phyloP scores from a whole-genome alignment of 92 coral and sea anemone genomes.

The Blastomussa wellsi region DNA sequence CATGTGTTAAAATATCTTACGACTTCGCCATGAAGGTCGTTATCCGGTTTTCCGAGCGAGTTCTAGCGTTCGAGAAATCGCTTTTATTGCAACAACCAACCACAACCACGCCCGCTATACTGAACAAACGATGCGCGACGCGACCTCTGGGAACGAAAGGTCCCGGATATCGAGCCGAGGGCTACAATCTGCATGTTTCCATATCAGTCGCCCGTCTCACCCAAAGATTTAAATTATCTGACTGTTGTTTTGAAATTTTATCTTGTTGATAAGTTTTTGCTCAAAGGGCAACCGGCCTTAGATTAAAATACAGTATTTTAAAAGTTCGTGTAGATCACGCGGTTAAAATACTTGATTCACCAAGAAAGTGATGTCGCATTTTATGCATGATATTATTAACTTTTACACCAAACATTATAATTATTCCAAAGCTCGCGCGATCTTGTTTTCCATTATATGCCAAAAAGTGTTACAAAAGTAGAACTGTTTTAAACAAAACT shows the following conservation, averaged over 20 bases:
- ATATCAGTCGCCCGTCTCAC: background rate
- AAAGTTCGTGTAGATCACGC: slow-evolving; percentile 8
- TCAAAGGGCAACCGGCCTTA: slow-evolving; percentile 2
- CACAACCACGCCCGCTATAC: slow-evolving; percentile 99
- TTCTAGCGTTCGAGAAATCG: slow-evolving; percentile 61
- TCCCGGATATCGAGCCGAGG: slow-evolving; percentile 67
- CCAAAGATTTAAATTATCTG: background rate
- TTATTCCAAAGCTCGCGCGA: background rate
- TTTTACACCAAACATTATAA: background rate
- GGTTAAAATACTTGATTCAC: slow-evolving; percentile 33
- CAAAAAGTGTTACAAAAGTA: background rate
- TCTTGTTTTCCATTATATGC: background rate
- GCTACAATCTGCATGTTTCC: slow-evolving; percentile 19
- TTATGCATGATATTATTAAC: background rate
- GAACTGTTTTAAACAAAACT: background rate
- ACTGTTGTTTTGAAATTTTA: background rate
- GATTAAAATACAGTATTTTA: slow-evolving; percentile 7
- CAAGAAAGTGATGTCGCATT: background rate
- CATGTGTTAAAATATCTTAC: slow-evolving; percentile 44
- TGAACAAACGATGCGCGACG: slow-evolving; percentile 80
- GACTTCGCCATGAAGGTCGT: slow-evolving; percentile 80
- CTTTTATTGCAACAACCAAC: slow-evolving; percentile 70
- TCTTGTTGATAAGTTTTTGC: background rate
- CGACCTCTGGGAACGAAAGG: slow-evolving; percentile 73
- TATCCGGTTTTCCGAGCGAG: slow-evolving; percentile 41